A percentile compares a stretch with the other conserved stretches of the same genome.
Conservation (phyloP, 2,888 invertebrate species). For the Sthenelais limicola region DNA sequence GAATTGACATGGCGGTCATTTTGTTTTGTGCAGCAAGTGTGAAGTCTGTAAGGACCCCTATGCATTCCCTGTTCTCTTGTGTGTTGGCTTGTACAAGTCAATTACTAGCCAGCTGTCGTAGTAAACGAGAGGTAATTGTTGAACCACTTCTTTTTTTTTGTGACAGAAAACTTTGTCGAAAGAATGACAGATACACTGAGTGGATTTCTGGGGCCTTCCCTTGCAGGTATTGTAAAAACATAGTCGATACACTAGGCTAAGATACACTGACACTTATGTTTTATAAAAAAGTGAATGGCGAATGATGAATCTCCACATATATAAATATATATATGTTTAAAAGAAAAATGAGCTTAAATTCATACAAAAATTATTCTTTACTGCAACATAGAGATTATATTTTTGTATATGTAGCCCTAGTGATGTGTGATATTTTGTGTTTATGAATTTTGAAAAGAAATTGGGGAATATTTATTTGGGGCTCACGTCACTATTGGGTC, state of each 20-base stretch:
- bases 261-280: too few species aligned
- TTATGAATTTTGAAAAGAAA: too few species aligned
- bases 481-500: too few species aligned
- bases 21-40: slow-evolving; percentile 33
- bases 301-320: too few species aligned
- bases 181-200: slow-evolving; percentile 43
- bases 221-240: slow-evolving; percentile 40
- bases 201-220: slow-evolving; percentile 42
- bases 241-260: neutral
- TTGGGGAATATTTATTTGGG: too few species aligned
- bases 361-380: neutral
- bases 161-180: slow-evolving; percentile 46
- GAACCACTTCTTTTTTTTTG: slow-evolving; percentile 33
- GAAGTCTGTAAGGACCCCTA: slow-evolving; percentile 19
- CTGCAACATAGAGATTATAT: neutral
- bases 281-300: too few species aligned
- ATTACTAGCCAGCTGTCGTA: slow-evolving; percentile 38
- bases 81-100: slow-evolving; percentile 44
- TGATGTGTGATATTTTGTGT: too few species aligned
- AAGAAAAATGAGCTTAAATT: neutral
- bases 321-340: too few species aligned
- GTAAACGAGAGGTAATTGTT: slow-evolving; percentile 41
- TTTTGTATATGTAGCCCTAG: too few species aligned
- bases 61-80: slow-evolving; percentile 43
- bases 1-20: neutral